These are phyloP conservation scores for Trichonephila clavipes DNA, from an alignment of 1,140 invertebrate species.

Conservation along the genomic window DNA sequence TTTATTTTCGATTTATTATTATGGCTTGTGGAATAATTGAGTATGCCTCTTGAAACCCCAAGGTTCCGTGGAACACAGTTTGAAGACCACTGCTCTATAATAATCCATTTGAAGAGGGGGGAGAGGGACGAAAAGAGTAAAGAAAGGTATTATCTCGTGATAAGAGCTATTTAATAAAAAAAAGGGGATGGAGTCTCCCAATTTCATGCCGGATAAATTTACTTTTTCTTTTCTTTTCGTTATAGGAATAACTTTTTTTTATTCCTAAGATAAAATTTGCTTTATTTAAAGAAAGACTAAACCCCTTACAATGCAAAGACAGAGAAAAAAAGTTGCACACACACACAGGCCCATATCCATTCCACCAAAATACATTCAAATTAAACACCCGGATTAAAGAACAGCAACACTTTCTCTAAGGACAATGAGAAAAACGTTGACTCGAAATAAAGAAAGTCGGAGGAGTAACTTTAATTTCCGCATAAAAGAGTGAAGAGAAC, in stretches of 20 bases:
- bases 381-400: constrained; percentile 24
- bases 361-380: constrained; percentile 10
- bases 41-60: too few species aligned
- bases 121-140: too few species aligned
- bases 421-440: not conserved
- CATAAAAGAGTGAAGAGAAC: constrained; percentile 41
- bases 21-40: too few species aligned
- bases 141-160: too few species aligned
- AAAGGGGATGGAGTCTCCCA: not conserved
- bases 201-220: not conserved
- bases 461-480: constrained; percentile 49
- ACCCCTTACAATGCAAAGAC: not conserved
- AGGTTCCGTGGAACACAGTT: too few species aligned
- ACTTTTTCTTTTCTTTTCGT: not conserved
- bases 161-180: not conserved
- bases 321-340: not conserved
- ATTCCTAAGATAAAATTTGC: not conserved
- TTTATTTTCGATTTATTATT: too few species aligned
- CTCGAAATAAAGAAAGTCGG: constrained; percentile 10
- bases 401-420: not conserved
- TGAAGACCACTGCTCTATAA: too few species aligned
- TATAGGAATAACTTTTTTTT: not conserved
- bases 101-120: too few species aligned
- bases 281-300: not conserved
- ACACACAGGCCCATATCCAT: not conserved